Percentiles rank a stretch among this genome's conserved stretches.
Evolutionary conservation across 2,113 vertebrate genomes (phyloP).

Genomic region (Rhadina sibilatrix): DNA sequence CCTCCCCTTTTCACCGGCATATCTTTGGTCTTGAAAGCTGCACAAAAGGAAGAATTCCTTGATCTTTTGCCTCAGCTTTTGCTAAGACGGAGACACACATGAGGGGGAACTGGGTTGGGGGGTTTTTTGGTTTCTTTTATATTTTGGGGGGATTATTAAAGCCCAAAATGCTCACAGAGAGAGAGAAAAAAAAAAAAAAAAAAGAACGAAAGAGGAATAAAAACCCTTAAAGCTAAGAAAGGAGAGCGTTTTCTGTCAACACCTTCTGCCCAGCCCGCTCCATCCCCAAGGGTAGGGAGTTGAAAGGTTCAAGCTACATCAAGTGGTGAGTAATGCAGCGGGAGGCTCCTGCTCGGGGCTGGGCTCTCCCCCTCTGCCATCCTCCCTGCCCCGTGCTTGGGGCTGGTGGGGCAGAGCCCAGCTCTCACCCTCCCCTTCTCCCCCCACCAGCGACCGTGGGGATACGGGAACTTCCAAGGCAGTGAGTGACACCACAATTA

Average conservation of each 20-base stretch:
- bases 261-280: slow-evolving; percentile 20
- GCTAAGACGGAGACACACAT: not conserved
- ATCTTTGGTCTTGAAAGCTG: slow-evolving; percentile 65
- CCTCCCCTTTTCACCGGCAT: slow-evolving; percentile 29
- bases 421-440: not conserved
- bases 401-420: not conserved
- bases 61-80: slow-evolving; percentile 44
- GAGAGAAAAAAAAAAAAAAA: not conserved
- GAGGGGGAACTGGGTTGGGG: not conserved
- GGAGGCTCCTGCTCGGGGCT: not conserved
- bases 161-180: not conserved
- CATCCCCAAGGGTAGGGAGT: slow-evolving; percentile 47
- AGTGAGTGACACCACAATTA: slow-evolving; percentile 58
- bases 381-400: not conserved
- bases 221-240: not conserved
- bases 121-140: not conserved
- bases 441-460: not conserved
- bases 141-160: not conserved
- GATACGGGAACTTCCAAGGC: slow-evolving; percentile 48
- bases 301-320: slow-evolving; percentile 55
- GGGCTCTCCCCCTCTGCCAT: not conserved
- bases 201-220: not conserved
- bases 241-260: not conserved
- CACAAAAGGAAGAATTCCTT: slow-evolving; percentile 68
- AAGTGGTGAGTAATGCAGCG: slow-evolving; percentile 51